A percentile compares a stretch with the other conserved stretches of the same genome.
Conservation (phyloP, 1,140 invertebrate species). For the Bombus sibiricus region DNA sequence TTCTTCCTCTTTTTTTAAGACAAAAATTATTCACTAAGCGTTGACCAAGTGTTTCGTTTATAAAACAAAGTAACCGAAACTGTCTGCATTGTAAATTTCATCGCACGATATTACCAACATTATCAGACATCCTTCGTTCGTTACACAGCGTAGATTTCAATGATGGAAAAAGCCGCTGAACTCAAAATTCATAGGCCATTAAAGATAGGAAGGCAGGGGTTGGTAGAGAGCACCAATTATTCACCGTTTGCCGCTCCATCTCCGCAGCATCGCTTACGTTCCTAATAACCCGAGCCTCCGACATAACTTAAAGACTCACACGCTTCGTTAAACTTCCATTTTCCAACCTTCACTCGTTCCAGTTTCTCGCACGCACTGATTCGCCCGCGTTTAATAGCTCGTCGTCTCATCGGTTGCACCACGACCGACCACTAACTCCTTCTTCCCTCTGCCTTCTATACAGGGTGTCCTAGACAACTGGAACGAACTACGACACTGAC, state of each 20-base stretch:
- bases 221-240: background rate
- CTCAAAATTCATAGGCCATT: background rate
- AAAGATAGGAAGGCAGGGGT: background rate
- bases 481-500: no score
- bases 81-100: background rate
- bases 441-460: no score
- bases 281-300: background rate
- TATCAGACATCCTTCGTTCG: background rate
- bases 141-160: background rate
- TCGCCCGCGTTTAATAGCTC: background rate
- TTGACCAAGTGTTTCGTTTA: no score
- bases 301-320: background rate
- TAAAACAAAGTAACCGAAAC: no score
- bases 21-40: no score
- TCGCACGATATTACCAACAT: background rate
- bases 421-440: no score
- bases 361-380: constrained; percentile 10
- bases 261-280: background rate
- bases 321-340: constrained; percentile 29
- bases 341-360: background rate
- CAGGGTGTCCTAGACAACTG: no score
- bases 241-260: background rate
- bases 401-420: background rate
- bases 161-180: background rate
- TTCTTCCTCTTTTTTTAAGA: no score